These are phyloP conservation scores for Parasteatoda lunata DNA, from an alignment of 2,888 invertebrate genomes.

Conservation along the genomic window DNA sequence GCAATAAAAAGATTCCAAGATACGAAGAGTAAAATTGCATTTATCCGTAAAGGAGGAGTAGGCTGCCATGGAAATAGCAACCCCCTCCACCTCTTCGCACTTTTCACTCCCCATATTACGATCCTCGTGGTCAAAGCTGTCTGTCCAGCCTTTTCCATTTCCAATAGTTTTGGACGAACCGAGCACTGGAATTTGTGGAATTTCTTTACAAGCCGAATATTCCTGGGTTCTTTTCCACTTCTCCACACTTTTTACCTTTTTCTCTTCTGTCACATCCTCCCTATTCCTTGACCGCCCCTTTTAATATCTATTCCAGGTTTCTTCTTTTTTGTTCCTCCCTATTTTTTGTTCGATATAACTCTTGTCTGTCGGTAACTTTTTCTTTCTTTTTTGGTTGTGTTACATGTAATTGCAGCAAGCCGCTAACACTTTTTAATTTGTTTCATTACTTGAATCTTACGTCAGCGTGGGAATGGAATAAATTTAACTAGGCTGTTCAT, in stretches of 20 bases:
- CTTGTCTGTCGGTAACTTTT: too few relatives aligned
- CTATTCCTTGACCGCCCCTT: slow-evolving; percentile 44
- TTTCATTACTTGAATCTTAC: too few relatives aligned
- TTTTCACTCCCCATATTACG: slow-evolving; percentile 67
- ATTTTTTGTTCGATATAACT: not conserved
- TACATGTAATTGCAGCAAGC: too few relatives aligned
- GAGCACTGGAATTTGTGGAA: slow-evolving; percentile 65
- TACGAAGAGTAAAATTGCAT: slow-evolving; percentile 64
- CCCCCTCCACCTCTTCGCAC: slow-evolving; percentile 33
- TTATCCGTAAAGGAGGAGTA: slow-evolving; percentile 33
- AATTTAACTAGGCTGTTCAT: too few relatives aligned
- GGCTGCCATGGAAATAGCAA: slow-evolving; percentile 61
- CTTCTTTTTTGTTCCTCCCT: slow-evolving; percentile 39
- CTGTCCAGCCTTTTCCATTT: slow-evolving; percentile 51
- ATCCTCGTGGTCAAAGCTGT: slow-evolving; percentile 48
- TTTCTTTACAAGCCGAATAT: slow-evolving; percentile 62
- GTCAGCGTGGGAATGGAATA: too few relatives aligned
- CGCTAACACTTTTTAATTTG: too few relatives aligned
- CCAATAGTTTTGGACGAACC: slow-evolving; percentile 65
- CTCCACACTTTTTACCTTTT: slow-evolving; percentile 29
- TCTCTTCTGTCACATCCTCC: not conserved
- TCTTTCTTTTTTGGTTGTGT: too few relatives aligned
- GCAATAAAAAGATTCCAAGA: slow-evolving; percentile 68
- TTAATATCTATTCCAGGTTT: slow-evolving; percentile 61
- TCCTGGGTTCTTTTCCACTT: slow-evolving; percentile 24